Evolutionary conservation across 2,797 vertebrate genomes (phyloP), one percentile per base, ranked within the genome.

Genomic region (Tenualosa thibaudeaui): DNA sequence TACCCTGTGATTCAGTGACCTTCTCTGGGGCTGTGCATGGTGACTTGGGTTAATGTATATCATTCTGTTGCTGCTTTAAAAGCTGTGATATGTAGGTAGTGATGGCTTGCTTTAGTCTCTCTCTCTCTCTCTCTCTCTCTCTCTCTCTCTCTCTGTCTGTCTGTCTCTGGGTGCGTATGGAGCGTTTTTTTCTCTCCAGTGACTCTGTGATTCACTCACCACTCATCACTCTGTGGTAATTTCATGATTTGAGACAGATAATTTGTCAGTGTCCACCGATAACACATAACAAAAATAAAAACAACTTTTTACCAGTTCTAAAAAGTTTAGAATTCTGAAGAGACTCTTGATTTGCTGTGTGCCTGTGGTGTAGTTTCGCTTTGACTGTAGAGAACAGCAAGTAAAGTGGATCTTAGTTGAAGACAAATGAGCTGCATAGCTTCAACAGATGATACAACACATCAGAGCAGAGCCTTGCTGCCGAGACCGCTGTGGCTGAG

Each of bases 41-140:
- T 40, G 82, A 81, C 71, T 85, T 88, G 83, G 85, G 83, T 84
- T 88, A 87, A 88, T 86, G 26, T 68, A 84, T 81, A 81, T 85
- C 83, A 88, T 85, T 83, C 68, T 26, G 65, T 78, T 78, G 13
- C 83, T 84, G 43, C 83, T 86, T 86, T 87, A 87, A 90, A 90
- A 88, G 88, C 87, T 85, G 84, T 86, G 54, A 86, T 85, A 85
- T 51, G 65, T 83, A 68, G 88, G 85, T 17, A 78, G 82, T 81
- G 65, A 87, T 85, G 49, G 81, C 56, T 86, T 49, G 81, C 81
- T 62, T 51, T 60, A 83, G 81, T 82, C 58, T 37, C 82, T 40
- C 65, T 71, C 65, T 40, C 13, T 40, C 65, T 71, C 31, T 68
- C 65, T 71, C 9, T 37, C n/a, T 40, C 37, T 22, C 71, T 78